These are phyloP conservation scores for Tinamus guttatus DNA, from an alignment of 2,113 vertebrate genomes.

Conservation along the genomic window DNA sequence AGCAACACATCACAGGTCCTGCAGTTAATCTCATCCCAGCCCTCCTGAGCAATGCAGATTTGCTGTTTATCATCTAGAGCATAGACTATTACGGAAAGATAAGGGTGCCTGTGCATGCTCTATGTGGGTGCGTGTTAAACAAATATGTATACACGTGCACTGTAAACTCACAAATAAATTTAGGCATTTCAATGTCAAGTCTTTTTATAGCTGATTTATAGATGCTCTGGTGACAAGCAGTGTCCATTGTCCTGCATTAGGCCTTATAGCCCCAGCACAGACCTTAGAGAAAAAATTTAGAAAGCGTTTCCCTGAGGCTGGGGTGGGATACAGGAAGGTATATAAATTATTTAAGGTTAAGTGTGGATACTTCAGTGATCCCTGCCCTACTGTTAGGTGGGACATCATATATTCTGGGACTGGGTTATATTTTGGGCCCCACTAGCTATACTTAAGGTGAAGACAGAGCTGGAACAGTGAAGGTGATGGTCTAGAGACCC, in stretches of 20 bases:
- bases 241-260: not conserved
- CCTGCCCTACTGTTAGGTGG: not conserved
- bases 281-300: not conserved
- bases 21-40: not conserved
- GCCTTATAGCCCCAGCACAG: not conserved
- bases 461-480: not conserved
- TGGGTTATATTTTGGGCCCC: not conserved
- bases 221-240: not conserved
- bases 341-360: not conserved
- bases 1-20: slow-evolving; percentile 23
- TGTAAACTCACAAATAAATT: not conserved
- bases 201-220: not conserved
- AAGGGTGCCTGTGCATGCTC: not conserved
- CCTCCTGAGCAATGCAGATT: not conserved
- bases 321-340: not conserved
- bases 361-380: not conserved
- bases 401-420: not conserved
- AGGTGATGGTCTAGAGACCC: not conserved
- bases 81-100: not conserved
- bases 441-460: not conserved
- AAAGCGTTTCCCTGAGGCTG: not conserved
- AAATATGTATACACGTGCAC: not conserved
- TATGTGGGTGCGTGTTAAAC: not conserved
- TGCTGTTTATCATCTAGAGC: not conserved
- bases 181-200: not conserved